These are phyloP conservation scores for Astyanax mexicanus DNA, from an alignment of 2,797 vertebrate genomes.

Conservation along the genomic window DNA sequence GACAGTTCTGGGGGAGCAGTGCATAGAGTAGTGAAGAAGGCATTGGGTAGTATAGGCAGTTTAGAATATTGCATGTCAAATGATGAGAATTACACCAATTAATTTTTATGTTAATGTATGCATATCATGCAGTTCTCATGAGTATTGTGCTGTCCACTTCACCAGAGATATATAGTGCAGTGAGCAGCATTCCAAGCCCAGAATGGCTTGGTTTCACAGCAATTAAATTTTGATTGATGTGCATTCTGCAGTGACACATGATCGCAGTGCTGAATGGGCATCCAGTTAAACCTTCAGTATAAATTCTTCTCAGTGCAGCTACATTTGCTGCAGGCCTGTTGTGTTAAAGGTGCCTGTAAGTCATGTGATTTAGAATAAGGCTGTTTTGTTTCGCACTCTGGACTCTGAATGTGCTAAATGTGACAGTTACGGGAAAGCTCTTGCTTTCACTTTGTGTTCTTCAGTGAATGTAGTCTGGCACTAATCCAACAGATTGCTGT, in stretches of 20 bases:
- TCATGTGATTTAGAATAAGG: slow-evolving; percentile 30
- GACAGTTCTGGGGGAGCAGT: no score
- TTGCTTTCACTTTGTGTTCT: neutral
- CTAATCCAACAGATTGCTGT: neutral
- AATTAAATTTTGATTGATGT: neutral
- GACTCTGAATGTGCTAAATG: neutral
- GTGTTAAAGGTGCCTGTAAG: neutral
- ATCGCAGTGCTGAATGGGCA: neutral
- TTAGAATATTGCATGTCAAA: no score
- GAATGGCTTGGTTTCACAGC: no score
- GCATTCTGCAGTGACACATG: neutral
- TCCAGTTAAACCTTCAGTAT: slow-evolving; percentile 1
- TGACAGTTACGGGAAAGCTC: neutral
- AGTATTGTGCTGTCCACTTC: no score
- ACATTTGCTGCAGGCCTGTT: neutral
- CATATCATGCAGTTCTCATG: no score
- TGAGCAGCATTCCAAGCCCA: no score
- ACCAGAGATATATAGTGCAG: no score
- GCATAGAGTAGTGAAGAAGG: no score
- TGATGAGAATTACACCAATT: no score
- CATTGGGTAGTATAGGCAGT: no score
- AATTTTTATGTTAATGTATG: no score
- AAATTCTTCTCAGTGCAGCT: neutral
- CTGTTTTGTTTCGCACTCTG: neutral
- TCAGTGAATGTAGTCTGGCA: neutral